phyloP scores from a whole-genome alignment of 2,797 vertebrate species.

The Anolis apletophallus region DNA sequence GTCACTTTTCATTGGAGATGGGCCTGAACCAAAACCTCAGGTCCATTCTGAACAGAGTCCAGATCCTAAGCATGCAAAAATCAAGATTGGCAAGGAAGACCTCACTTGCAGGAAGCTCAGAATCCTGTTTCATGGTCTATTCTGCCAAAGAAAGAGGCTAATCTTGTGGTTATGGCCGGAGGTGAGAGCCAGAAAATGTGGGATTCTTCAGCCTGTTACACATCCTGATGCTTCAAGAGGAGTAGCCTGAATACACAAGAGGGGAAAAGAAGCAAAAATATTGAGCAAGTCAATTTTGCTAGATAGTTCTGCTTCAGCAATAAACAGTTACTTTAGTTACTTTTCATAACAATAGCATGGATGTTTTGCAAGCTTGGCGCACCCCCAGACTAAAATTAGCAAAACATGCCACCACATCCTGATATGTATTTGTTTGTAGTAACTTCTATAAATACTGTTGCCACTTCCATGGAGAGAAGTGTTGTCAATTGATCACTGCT shows the following conservation, averaged over 20 bases:
- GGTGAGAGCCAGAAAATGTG: conserved; percentile 12
- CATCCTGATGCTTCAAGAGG: neutral
- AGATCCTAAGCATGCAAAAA: conserved; percentile 14
- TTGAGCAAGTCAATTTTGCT: neutral
- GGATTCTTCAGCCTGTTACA: conserved; percentile 20
- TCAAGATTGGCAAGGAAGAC: neutral
- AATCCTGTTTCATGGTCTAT: neutral
- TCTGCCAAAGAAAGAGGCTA: conserved; percentile 35
- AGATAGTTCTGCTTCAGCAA: conserved; percentile 5
- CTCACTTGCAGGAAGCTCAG: neutral
- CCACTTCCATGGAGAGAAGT: conserved; percentile 67
- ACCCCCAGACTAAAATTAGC: neutral
- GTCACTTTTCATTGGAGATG: conserved; percentile 50
- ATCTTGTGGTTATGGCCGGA: conserved; percentile 24
- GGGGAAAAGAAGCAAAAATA: neutral
- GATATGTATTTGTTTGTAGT: conserved; percentile 77
- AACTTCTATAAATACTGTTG: conserved; percentile 74
- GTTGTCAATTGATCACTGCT: conserved; percentile 76
- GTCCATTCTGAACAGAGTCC: neutral
- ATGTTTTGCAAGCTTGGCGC: neutral
- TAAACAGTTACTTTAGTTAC: neutral
- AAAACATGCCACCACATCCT: conserved; percentile 58
- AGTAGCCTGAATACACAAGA: neutral
- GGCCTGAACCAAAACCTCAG: conserved; percentile 18
- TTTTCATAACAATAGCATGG: conserved; percentile 27